Conservation (phyloP, 2,797 vertebrate species). For the Hirundo rustica region DNA sequence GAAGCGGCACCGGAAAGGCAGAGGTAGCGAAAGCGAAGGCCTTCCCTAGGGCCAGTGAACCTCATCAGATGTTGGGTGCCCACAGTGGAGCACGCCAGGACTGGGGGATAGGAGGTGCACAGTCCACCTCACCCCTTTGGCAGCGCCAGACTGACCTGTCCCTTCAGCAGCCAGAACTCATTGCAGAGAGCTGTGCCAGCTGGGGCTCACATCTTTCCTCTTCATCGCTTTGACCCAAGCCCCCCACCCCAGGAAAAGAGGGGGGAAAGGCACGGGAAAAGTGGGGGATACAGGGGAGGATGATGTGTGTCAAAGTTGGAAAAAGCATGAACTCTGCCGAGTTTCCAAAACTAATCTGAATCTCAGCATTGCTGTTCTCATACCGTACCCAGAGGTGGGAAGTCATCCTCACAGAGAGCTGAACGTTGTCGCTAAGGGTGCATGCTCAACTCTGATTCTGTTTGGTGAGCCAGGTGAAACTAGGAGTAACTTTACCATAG, state of each 20-base stretch:
- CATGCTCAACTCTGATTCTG: background rate
- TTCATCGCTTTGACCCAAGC: constrained; percentile 25
- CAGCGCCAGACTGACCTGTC: constrained; percentile 48
- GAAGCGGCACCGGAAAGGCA: constrained; percentile 82
- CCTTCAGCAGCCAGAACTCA: constrained; percentile 21
- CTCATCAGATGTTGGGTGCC: background rate
- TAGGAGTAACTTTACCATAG: constrained; percentile 41
- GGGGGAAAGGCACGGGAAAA: background rate
- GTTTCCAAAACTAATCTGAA: constrained; percentile 45
- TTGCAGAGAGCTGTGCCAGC: constrained; percentile 11
- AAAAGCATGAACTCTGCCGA: background rate
- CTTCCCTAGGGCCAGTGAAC: constrained; percentile 64
- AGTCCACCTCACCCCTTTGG: background rate
- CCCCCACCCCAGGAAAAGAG: background rate
- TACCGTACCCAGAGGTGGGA: background rate
- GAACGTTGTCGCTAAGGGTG: constrained; percentile 7
- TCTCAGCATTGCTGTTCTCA: constrained; percentile 45
- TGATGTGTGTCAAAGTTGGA: background rate
- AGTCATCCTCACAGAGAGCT: background rate
- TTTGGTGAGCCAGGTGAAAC: constrained; percentile 63
- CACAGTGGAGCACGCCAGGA: background rate
- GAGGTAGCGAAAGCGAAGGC: constrained; percentile 80
- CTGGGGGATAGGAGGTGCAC: background rate
- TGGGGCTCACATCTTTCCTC: background rate
- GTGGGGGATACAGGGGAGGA: background rate